Percentiles rank a stretch among this genome's conserved stretches.
Conservation (phyloP, 1,140 invertebrate genomes). For the Cephus cinctus region DNA sequence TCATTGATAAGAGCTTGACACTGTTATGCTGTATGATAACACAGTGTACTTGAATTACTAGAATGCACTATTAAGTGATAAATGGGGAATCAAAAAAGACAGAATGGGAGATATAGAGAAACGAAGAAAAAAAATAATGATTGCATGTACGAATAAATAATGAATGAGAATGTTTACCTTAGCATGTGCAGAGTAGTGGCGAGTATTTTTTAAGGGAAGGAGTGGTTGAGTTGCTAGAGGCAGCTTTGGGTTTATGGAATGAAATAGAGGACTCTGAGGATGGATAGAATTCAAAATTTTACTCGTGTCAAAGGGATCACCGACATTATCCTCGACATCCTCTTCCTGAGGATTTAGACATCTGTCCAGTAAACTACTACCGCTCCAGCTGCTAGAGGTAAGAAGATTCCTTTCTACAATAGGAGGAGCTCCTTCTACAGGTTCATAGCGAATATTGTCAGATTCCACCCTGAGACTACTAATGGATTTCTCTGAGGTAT, state of each 20-base stretch:
- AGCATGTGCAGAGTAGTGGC: constrained; percentile 36
- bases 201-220: constrained; percentile 33
- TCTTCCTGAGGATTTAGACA: background rate
- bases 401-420: constrained; percentile 2
- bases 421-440: background rate
- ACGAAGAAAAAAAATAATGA: constrained; percentile 3
- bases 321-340: background rate
- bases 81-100: no score
- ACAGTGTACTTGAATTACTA: no score
- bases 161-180: constrained; percentile 45
- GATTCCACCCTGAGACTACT: no score
- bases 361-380: background rate
- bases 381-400: background rate
- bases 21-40: no score
- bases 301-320: constrained; percentile 45
- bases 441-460: no score
- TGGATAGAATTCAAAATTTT: constrained; percentile 32
- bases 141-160: constrained; percentile 26
- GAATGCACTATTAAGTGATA: no score
- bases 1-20: no score
- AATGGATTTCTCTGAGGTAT: background rate
- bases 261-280: constrained; percentile 26
- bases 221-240: constrained; percentile 24
- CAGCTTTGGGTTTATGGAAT: constrained; percentile 22
- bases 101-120: no score